Evolutionary conservation across 2,797 vertebrate genomes (phyloP), one percentile per base, ranked within the genome.

Genomic region (Darevskia mixta): DNA sequence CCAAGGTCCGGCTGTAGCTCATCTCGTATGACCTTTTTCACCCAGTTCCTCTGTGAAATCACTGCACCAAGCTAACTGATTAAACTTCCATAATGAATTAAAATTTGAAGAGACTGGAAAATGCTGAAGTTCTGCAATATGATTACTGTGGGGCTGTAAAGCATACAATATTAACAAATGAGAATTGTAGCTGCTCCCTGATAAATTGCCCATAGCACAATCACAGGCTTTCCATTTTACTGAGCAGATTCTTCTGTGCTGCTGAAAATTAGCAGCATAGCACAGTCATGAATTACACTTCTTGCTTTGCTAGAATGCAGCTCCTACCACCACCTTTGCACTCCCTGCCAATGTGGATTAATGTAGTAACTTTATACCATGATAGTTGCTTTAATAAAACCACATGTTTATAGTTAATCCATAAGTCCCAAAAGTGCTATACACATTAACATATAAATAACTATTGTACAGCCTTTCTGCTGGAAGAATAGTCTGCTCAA

Each of bases 321-420:
- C 15, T 79, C 76, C 7, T 20, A 82, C 79, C 87, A 43, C 8
- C 79, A 85, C 9, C 41, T 90, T 85, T 82, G 77, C 83, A 66
- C 38, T 92, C 84, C 93, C 17, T 79, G n/a, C 73, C 82, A 72
- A 32, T 87, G 45, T 81, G 83, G 80, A 29, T 87, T 81, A 87
- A 87, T 76, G 64, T 71, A 69, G 78, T 32, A 85, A 83, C 72
- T 84, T 84, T 85, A 85, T 43, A 77, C 71, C 78, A 85, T 81
- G 71, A 90, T 87, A 69, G 69, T 76, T 81, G 61, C 61, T 87
- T 85, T 87, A 90, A 90, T 87, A 90, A 90, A 69, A 77, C 72
- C 78, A 76, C 86, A 90, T 85, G 86, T 81, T 87, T 87, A 84
- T 87, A 84, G 35, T 87, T 90, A 80, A 90, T 85, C 86, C 77